Evolutionary conservation across 2,797 vertebrate species (phyloP), one percentile per base, ranked within the genome.

Genomic region (Spondyliosoma cantharus): DNA sequence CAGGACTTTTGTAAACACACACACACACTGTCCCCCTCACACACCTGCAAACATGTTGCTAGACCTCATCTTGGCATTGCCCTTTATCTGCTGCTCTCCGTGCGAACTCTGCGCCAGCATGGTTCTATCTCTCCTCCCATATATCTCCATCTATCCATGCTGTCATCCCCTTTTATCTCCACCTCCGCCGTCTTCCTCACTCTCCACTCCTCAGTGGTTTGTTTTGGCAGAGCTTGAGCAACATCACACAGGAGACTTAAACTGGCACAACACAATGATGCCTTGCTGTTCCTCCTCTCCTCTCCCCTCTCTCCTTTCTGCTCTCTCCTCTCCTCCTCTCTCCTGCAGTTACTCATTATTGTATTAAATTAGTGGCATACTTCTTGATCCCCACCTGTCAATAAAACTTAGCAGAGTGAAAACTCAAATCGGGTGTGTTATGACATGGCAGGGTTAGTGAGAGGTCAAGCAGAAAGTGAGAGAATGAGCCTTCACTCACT

Each of bases 131-230:
- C 74, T 84, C 70, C 68, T 80, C 65, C 59, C 74, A 83, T 82
- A 87, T 76, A 87, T 91, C 89, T 91, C 85, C 86, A 87, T 90
- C 88, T 87, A 85, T 77, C 78, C 78, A 46, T 82, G 84, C 78
- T 86, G 80, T 75, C 75, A 20, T 60, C 75, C 82, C 80, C 84
- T 85, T 86, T 86, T 86, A 80, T 86, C 82, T 71, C 50, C 66
- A 69, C 64, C 70, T 68, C 50, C 59, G 37, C 65, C 53, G 16
- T 72, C 74, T 60, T 75, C 71, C 74, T 75, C 46, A 16, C 66
- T 64, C 77, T 79, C 74, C 45, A 17, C 71, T 82, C 75, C 46
- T 82, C 72, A 56, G 61, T 78, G 76, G 86, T 90, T 87, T 93
- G 85, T 87, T 86, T 89, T 93, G 87, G 91, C 91, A 87, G 79